phyloP scores from a whole-genome alignment of 2,888 invertebrate species.

The Hemithea aestivaria region DNA sequence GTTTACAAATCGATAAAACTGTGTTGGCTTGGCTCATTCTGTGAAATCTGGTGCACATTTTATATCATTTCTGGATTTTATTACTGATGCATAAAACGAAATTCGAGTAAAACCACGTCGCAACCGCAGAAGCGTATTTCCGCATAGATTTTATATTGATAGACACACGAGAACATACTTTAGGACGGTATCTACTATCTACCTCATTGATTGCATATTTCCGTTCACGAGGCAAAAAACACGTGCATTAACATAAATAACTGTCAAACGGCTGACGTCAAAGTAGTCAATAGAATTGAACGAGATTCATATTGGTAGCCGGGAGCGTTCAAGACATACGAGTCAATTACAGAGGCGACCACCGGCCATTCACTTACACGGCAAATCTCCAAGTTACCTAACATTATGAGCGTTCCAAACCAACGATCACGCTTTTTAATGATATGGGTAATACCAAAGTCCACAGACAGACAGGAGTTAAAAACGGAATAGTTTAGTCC shows the following conservation, averaged over 20 bases:
- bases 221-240: constrained; percentile 32
- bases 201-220: constrained; percentile 24
- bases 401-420: constrained; percentile 50
- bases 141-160: constrained; percentile 45
- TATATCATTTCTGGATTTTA: neutral
- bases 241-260: constrained; percentile 28
- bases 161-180: too few species aligned
- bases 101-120: constrained; percentile 32
- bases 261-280: constrained; percentile 34
- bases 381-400: constrained; percentile 53
- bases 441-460: constrained; percentile 25
- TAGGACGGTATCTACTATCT: neutral
- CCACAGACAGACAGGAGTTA: too few species aligned
- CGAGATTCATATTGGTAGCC: constrained; percentile 34
- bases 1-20: constrained; percentile 36
- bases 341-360: constrained; percentile 55
- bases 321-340: constrained; percentile 39
- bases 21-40: too few species aligned
- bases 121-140: constrained; percentile 52
- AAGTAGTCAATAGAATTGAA: constrained; percentile 55
- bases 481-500: too few species aligned
- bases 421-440: constrained; percentile 51
- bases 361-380: constrained; percentile 51
- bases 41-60: too few species aligned
- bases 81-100: constrained; percentile 29